Base-by-base conservation (phyloP, 2,888 invertebrate genomes). In the Sycophila texana region DNA sequence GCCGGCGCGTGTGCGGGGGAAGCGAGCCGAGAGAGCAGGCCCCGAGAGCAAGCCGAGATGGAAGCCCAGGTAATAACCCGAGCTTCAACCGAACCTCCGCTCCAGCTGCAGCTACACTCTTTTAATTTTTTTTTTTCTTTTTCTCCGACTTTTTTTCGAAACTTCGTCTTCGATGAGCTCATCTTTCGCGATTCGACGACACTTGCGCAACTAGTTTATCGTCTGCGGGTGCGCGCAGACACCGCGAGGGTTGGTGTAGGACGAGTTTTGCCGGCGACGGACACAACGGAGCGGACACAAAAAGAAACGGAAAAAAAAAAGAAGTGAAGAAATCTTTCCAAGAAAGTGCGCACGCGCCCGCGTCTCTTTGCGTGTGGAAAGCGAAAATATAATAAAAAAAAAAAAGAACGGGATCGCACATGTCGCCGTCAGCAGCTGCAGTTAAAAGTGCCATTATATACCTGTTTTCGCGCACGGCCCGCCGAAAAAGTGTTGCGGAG, bases 371-470 rank as follows among this genome's bases (percentile, higher is more conserved):
- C 65, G 58, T 16, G 13, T 58, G 73, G 65, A 30, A 74, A 66
- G 76, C 80, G 73, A 75, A 77, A 80, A 39, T 26, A 26, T 26
- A 26, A 26, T 39, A 39, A 39, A 10, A 39, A 39, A 39, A 39
- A 39, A 39, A 39, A 7, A 39, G 39, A 72, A 73, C 73, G 79
- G 74, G 72, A 75, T 79, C 75, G 57, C 75, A 79, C 79, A 77
- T 68, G 78, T 76, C 76, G 78, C 74, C 67, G 66, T 67, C 55
- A 61, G n/a, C 72, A 74, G 55, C 57, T 65, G 57, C 61, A 78
- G 67, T 39, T 61, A 73, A 74, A 70, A 68, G 70, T 30, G 74
- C 57, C 74, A 74, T 73, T 70, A 70, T 55, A 71, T 75, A 72
- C 72, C 75, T 71, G 73, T 78, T 78, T 74, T 71, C 72, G 77